Evolutionary conservation across 2,797 vertebrate genomes (phyloP).

Genomic region (Glyptemys insculpta): DNA sequence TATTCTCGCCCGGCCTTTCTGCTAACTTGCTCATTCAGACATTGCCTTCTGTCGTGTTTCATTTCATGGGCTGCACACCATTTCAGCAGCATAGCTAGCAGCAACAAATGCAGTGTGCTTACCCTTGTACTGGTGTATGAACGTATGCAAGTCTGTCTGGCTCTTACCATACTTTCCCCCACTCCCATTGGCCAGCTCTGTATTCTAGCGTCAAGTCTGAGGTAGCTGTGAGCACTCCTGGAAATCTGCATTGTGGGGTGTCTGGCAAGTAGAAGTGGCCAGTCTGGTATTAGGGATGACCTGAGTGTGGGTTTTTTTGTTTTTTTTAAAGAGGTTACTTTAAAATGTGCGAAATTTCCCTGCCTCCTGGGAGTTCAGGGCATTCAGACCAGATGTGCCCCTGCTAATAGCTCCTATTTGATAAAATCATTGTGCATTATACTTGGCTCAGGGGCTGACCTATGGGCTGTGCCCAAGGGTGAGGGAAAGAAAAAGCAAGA

Average conservation of each 20-base stretch:
- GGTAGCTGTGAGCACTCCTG: not conserved
- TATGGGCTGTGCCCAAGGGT: not conserved
- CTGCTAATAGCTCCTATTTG: constrained; percentile 30
- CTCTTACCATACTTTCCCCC: not conserved
- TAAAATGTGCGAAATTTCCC: constrained; percentile 12
- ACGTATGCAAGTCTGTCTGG: not conserved
- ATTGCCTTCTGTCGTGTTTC: not conserved
- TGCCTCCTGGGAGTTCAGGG: not conserved
- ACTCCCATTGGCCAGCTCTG: not conserved
- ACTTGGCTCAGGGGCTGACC: not conserved
- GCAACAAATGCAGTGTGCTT: not conserved
- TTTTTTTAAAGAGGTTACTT: constrained; percentile 49
- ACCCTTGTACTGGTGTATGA: not conserved
- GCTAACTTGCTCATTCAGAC: not conserved
- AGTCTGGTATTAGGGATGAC: not conserved
- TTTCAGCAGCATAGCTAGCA: constrained; percentile 3
- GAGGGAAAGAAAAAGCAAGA: not conserved
- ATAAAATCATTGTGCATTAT: not conserved
- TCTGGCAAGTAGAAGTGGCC: not conserved
- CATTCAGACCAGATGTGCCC: not conserved
- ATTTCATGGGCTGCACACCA: not conserved
- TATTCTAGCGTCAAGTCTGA: not conserved
- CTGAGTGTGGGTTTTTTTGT: not conserved
- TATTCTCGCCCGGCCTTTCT: constrained; percentile 20
- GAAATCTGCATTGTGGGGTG: not conserved